Conservation (phyloP, 2,888 invertebrate genomes). For the Parascotia fuliginaria region DNA sequence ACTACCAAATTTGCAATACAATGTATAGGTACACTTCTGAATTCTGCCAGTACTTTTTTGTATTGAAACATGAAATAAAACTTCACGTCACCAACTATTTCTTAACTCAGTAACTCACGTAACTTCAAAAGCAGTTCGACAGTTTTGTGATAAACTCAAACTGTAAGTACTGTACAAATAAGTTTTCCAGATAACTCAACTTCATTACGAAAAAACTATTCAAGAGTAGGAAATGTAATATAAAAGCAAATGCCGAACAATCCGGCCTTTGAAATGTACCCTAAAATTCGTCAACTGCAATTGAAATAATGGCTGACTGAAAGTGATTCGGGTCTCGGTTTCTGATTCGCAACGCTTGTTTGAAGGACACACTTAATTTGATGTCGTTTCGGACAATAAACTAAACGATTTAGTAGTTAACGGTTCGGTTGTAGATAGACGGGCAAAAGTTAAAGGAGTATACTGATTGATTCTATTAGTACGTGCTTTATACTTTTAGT, state of each 20-base stretch:
- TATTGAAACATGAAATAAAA: no score
- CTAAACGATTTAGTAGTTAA: constrained; percentile 13
- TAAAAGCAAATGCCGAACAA: constrained; percentile 13
- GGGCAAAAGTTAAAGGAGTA: constrained; percentile 4
- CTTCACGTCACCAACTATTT: background rate
- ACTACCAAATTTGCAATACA: no score
- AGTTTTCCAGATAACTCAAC: no score
- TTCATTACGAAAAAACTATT: no score
- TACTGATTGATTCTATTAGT: no score
- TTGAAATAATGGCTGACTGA: constrained; percentile 12
- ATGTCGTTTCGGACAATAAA: constrained; percentile 16
- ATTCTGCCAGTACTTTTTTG: no score
- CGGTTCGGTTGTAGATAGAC: constrained; percentile 12
- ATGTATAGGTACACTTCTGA: no score
- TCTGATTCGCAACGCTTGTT: constrained; percentile 7
- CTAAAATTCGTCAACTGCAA: constrained; percentile 5
- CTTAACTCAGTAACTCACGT: background rate
- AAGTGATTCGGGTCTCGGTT: constrained; percentile 23
- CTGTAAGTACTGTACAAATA: background rate
- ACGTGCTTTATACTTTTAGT: no score
- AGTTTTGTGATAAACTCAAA: background rate
- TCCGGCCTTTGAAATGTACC: constrained; percentile 10
- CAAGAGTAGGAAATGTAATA: constrained; percentile 4
- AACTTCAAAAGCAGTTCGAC: background rate
- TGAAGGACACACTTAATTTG: constrained; percentile 20